Conservation (phyloP, 2,113 vertebrate genomes). For the Abramis brama region DNA sequence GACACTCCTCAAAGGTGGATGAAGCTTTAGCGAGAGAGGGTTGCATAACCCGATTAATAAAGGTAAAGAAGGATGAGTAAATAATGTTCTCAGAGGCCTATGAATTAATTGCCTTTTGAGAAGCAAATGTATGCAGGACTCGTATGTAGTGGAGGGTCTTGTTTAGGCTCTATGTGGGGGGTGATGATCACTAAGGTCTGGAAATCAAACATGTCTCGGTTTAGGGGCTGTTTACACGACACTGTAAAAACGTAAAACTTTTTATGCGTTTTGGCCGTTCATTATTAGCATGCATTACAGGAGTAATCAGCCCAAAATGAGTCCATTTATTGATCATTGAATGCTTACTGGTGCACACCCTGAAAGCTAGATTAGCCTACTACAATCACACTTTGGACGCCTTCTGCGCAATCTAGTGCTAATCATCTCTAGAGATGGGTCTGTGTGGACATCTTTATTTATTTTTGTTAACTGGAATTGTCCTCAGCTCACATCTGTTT, state of each 20-base stretch:
- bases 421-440: not conserved
- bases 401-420: not conserved
- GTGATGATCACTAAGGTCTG: not conserved
- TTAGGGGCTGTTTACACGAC: too few species aligned
- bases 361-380: not conserved
- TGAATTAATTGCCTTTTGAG: conserved; percentile 57
- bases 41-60: conserved; percentile 56
- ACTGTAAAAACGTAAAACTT: too few species aligned
- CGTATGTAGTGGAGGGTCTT: conserved; percentile 41
- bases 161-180: conserved; percentile 4
- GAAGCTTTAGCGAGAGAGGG: conserved; percentile 20
- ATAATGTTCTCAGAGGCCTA: conserved; percentile 47
- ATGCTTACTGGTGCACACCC: conserved; percentile 5
- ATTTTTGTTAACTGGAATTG: conserved; percentile 4
- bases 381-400: not conserved
- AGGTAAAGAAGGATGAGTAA: conserved; percentile 48
- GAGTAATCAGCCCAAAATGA: not conserved
- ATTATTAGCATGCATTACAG: not conserved
- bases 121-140: conserved; percentile 45
- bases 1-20: conserved; percentile 33
- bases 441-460: not conserved
- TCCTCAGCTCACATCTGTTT: not conserved
- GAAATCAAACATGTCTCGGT: not conserved
- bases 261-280: too few species aligned
- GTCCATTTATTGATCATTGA: not conserved